Evolutionary conservation across 2,113 vertebrate genomes (phyloP), one percentile per base, ranked within the genome.

Genomic region (Parus major): DNA sequence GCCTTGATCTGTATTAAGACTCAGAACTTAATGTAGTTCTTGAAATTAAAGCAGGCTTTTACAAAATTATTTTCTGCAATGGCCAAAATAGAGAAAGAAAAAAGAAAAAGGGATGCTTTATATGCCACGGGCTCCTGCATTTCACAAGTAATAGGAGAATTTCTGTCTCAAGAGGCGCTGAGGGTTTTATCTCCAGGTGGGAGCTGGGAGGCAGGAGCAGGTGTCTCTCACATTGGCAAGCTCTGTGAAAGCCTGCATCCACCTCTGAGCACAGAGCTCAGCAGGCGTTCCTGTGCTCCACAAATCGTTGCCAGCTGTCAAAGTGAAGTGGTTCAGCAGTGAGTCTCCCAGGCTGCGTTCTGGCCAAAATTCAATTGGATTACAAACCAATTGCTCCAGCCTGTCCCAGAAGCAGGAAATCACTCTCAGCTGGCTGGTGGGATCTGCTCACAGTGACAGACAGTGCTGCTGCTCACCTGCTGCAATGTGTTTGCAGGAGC

Each of bases 391-490:
- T 55, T 70, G 82, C 86, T 90, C 49, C 61, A 92, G 73, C 73
- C 64, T 83, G 64, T 60, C 82, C 79, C 95, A 86, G 86, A 80
- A 94, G 94, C 68, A 88, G 88, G 90, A 93, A 95, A 90, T 73
- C 87, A 76, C 61, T 36, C 7, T 85, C 85, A 85, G 87, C 92
- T 90, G 57, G 57, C 65, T 47, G 73, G 22, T 79, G 90, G 39
- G 57, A 13, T 75, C 81, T 91, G 75, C 57, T 85, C 78, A 36
- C 41, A 4, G 64, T 17, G 59, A 46, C 56, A 52, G 50, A 20
- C 47, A 35, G 60, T 5, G 19, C 52, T 81, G 76, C 60, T 90
- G 25, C 77, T 91, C 18, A 9, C 81, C 47, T 50, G 39, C 77
- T 82, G 91, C 60, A 24, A 0, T 75, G 55, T 66, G 42, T 61